These are phyloP conservation scores for Phthorimaea operculella DNA, from an alignment of 1,140 invertebrate genomes.

Conservation along the genomic window DNA sequence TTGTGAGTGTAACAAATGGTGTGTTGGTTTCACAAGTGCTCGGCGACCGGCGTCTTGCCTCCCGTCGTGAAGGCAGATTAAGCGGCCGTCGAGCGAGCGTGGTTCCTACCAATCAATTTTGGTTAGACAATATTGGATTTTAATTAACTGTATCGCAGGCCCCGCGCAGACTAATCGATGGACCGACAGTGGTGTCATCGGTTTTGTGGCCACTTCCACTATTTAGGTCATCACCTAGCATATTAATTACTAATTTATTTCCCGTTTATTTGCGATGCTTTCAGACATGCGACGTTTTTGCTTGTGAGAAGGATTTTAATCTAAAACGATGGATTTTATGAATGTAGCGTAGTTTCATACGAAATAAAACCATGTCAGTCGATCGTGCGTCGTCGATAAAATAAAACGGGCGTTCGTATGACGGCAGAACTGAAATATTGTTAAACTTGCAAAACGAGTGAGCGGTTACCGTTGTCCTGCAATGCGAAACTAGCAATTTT, in stretches of 20 bases:
- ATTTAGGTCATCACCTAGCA: neutral
- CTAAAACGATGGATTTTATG: slow-evolving; percentile 30
- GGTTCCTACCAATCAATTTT: slow-evolving; percentile 55
- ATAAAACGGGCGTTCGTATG: slow-evolving; percentile 42
- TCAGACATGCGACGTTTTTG: neutral
- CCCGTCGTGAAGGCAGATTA: slow-evolving; percentile 37
- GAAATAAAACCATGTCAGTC: slow-evolving; percentile 46
- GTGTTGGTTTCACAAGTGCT: slow-evolving; percentile 1
- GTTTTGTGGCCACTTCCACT: slow-evolving; percentile 24
- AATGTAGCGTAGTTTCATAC: slow-evolving; percentile 25
- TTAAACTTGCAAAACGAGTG: slow-evolving; percentile 56
- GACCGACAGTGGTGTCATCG: slow-evolving; percentile 28
- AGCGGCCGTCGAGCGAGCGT: slow-evolving; percentile 29
- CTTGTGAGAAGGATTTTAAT: slow-evolving; percentile 24
- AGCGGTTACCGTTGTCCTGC: slow-evolving; percentile 20
- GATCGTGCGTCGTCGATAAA: slow-evolving; percentile 48
- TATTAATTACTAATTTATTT: too few relatives aligned
- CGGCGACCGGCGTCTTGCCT: neutral
- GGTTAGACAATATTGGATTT: slow-evolving; percentile 64
- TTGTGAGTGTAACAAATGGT: neutral
- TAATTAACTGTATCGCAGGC: slow-evolving; percentile 55
- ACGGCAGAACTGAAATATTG: slow-evolving; percentile 52
- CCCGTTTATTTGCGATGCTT: too few relatives aligned
- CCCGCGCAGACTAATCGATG: slow-evolving; percentile 27
- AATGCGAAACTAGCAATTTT: neutral